Base-by-base conservation (phyloP, 2,113 vertebrate species). In the Crotalus helleri region DNA sequence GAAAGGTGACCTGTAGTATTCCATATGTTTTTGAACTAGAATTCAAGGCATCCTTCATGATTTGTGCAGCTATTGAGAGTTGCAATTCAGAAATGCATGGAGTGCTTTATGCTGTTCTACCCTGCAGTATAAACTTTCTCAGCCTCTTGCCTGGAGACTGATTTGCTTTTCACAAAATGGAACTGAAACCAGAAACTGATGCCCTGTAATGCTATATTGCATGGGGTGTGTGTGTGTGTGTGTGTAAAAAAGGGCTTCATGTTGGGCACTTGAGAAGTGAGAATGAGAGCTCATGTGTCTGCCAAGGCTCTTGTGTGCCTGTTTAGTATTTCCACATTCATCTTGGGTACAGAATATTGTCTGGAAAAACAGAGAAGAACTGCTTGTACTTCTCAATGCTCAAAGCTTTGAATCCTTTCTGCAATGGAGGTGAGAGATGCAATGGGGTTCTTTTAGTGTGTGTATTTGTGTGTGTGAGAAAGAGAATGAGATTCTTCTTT, bases 121-220 rank as follows among this genome's bases (percentile, higher is more conserved):
- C 33, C 8, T 7, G 58, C 4, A 17, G 5, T 8, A 5, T 15
- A 90, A 3, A 5, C 17, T 53, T 85, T 86, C 46, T 64, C 69
- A 61, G 29, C 92, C 88, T n/a, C 13, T 92, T 92, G 53, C 91
- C 64, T 26, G 61, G 61, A 46, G 51, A 81, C 26, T 89, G 15
- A 3, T 3, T 51, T 64, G n/a, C 58, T 90, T 87, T 64, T 29
- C 12, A 46, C 24, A 64, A 87, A 90, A 29, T 90, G 49, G 81
- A 93, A 64, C 46, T 86, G 92, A 93, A 93, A 90, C 54, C 13
- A 44, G 87, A 92, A 92, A 89, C 88, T 59, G 44, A 46, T 90
- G 29, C 44, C n/a, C 11, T 93, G 88, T 86, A 93, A 90, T 12
- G 12, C 55, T 90, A 93, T 15, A 90, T n/a, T 39, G 13, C 13